Evolutionary conservation across 2,888 invertebrate genomes (phyloP), one percentile per base, ranked within the genome.

Genomic region (Creontiades dilutus): DNA sequence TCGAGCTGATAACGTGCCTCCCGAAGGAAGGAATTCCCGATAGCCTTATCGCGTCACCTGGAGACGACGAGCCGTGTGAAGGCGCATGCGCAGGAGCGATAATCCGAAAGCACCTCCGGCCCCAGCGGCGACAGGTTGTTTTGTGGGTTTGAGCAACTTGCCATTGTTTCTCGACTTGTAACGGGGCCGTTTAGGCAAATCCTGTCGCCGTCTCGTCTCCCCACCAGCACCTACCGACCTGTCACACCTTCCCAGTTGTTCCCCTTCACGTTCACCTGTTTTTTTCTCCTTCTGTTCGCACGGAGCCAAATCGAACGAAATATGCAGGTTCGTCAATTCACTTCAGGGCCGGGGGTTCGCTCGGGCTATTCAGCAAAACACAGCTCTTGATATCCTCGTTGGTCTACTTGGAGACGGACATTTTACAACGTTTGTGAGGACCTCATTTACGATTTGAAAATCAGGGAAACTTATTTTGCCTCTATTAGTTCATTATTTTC

Each of bases 161-260:
- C 23, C 68, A 68, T 68, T 68, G 68, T 68, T 68, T 68, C 23
- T 68, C 68, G 68, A 52, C 52, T 68, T 9, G 68, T 68, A 68
- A 23, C 19, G 23, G 23, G 68, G 68, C 68, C 68, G 68, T 68
- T 68, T 23, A 68, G 68, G 19, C 68, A 68, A 68, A 68, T 68
- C 68, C 23, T 23, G 27, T 23, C 68, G 23, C 68, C 68, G 11
- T 19, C n/a, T 13, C 52, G 13, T 16, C 52, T 13, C 52, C 52
- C 16, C 16, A 13, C 52, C 16, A 37, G 37, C 52, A 12, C 68
- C n/a, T 7, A 11, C 68, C 19, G 19, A 9, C 68, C 23, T 68
- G 68, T 68, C 68, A 23, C 68, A 68, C 68, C 68, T 68, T 68
- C 23, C n/a, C 68, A 27, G 27, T 68, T 68, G 68, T 68, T 68